These are phyloP conservation scores for Erethizon dorsatum DNA, from an alignment of 2,797 vertebrate species.

Conservation along the genomic window DNA sequence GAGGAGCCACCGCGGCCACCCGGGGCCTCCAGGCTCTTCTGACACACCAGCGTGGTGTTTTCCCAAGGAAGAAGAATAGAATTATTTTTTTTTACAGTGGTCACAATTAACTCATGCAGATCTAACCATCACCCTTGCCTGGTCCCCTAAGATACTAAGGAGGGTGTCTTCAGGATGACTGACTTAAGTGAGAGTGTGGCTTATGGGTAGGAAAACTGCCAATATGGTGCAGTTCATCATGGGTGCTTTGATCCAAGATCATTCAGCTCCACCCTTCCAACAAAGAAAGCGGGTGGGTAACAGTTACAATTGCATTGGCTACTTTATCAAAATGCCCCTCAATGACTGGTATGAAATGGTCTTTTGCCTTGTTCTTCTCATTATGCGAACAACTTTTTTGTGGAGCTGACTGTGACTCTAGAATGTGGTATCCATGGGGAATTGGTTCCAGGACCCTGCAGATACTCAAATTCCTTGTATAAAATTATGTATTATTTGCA, in stretches of 20 bases:
- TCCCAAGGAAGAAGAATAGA: neutral
- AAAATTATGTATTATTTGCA: neutral
- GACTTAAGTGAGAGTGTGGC: neutral
- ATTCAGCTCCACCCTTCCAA: neutral
- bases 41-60: neutral
- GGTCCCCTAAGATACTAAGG: neutral
- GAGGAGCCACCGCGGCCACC: neutral
- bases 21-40: neutral
- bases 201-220: neutral
- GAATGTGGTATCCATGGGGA: neutral
- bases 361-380: slow-evolving; percentile 10
- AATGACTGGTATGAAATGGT: neutral
- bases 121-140: neutral
- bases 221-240: neutral
- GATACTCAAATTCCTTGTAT: neutral
- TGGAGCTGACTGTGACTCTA: neutral
- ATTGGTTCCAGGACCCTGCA: neutral
- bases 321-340: neutral
- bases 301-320: neutral
- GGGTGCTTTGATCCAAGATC: neutral
- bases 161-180: neutral
- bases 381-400: neutral
- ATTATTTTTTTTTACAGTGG: neutral
- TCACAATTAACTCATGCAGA: neutral
- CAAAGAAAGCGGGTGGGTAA: neutral